Percentiles rank a stretch among this genome's conserved stretches.
phyloP scores from a whole-genome alignment of 2,797 vertebrate species.

The Microcaecilia unicolor region DNA sequence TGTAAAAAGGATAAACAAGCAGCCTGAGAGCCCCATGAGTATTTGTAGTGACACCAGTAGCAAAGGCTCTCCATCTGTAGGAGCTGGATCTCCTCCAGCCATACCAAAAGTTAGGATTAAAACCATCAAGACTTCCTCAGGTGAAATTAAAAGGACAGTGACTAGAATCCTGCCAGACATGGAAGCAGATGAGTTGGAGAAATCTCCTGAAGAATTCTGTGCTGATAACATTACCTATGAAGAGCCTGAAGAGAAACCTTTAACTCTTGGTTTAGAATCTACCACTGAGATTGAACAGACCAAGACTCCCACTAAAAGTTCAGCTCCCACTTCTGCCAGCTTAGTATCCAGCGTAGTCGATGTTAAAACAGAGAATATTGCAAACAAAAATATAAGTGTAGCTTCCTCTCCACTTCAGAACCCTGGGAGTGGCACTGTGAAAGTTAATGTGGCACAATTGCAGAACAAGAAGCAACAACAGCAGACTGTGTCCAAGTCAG shows the following conservation, averaged over 20 bases:
- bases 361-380: slow-evolving; percentile 39
- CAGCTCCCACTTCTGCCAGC: slow-evolving; percentile 12
- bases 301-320: slow-evolving; percentile 28
- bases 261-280: slow-evolving; percentile 29
- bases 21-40: slow-evolving; percentile 83
- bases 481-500: slow-evolving; percentile 8
- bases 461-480: slow-evolving; percentile 49
- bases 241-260: slow-evolving; percentile 51
- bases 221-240: slow-evolving; percentile 55
- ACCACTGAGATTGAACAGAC: slow-evolving; percentile 32
- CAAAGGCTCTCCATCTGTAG: slow-evolving; percentile 78
- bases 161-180: slow-evolving; percentile 85
- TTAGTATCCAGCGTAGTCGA: slow-evolving; percentile 32
- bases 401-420: slow-evolving; percentile 36
- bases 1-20: slow-evolving; percentile 70
- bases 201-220: slow-evolving; percentile 73
- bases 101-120: slow-evolving; percentile 95
- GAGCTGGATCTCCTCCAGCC: slow-evolving; percentile 76
- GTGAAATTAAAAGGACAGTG: slow-evolving; percentile 88
- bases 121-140: slow-evolving; percentile 91
- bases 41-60: slow-evolving; percentile 85
- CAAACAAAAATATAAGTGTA: slow-evolving; percentile 16
- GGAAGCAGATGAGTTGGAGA: slow-evolving; percentile 75
- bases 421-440: slow-evolving; percentile 32
- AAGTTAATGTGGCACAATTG: slow-evolving; percentile 31